Percentiles rank a stretch among this genome's conserved stretches.
Evolutionary conservation across 1,140 invertebrate genomes (phyloP).

Genomic region (Diachasma alloeum): DNA sequence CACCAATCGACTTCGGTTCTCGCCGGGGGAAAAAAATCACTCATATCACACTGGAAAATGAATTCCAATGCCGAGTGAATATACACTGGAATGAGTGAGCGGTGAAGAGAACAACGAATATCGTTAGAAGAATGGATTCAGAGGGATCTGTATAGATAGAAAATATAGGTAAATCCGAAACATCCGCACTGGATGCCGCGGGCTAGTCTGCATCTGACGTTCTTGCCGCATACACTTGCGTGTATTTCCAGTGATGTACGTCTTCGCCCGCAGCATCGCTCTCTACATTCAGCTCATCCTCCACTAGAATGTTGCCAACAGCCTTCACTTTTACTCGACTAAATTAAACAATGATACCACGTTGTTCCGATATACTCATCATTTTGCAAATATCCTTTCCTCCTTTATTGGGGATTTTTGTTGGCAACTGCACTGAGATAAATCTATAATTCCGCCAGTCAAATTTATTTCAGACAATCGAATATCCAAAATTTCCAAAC

Average conservation of each 20-base stretch:
- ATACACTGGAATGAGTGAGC: neutral
- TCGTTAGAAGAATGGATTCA: neutral
- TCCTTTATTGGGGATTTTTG: too few relatives aligned
- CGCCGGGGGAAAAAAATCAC: neutral
- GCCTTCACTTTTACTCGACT: neutral
- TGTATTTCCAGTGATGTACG: neutral
- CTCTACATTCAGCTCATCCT: constrained; percentile 15
- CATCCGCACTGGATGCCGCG: constrained; percentile 17
- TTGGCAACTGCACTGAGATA: too few relatives aligned
- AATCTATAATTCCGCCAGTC: too few relatives aligned
- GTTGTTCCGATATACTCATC: neutral
- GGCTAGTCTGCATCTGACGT: constrained; percentile 23
- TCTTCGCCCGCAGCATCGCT: constrained; percentile 2
- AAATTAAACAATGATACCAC: neutral
- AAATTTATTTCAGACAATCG: too few relatives aligned
- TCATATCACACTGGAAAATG: neutral
- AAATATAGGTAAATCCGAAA: constrained; percentile 22
- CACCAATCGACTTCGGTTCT: too few relatives aligned
- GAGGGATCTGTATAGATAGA: constrained; percentile 2
- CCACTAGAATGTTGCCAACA: neutral
- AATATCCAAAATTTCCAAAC: too few relatives aligned
- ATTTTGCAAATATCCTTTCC: too few relatives aligned
- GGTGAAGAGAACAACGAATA: neutral
- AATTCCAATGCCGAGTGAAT: neutral
- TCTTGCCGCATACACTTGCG: constrained; percentile 6